These are phyloP conservation scores for Dicyrtomina minuta DNA, from an alignment of 2,888 invertebrate species.

Conservation along the genomic window DNA sequence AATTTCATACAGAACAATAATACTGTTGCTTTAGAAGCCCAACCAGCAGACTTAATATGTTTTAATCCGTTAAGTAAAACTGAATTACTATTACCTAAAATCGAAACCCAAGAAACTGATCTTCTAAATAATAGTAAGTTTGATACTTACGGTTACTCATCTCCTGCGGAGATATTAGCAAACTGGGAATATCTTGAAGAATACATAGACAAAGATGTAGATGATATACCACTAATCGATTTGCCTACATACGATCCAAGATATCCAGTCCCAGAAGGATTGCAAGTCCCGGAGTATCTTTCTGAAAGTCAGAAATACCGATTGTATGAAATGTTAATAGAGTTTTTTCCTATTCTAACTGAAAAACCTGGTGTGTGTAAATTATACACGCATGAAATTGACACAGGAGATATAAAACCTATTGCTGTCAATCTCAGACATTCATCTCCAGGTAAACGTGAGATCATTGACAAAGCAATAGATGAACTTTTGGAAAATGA, in stretches of 20 bases:
- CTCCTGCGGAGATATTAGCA: not conserved
- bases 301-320: too few species aligned
- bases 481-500: conserved; percentile 37
- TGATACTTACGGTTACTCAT: not conserved
- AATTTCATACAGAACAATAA: too few species aligned
- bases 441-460: conserved; percentile 38
- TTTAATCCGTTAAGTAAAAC: too few species aligned
- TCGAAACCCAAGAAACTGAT: not conserved
- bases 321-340: too few species aligned
- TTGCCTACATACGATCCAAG: not conserved
- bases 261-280: not conserved
- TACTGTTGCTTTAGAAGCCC: too few species aligned
- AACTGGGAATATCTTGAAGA: not conserved
- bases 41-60: too few species aligned
- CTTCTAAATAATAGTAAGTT: too few species aligned
- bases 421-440: conserved; percentile 24
- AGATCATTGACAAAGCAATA: conserved; percentile 36
- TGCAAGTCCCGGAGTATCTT: too few species aligned
- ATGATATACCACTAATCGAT: not conserved
- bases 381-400: conserved; percentile 37
- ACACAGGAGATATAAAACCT: conserved; percentile 31
- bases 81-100: too few species aligned
- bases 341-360: too few species aligned
- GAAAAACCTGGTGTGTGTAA: too few species aligned
- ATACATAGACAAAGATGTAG: too few species aligned